A percentile compares a stretch with the other conserved stretches of the same genome.
Conservation (phyloP, 2,888 invertebrate genomes). For the Conchocele bisecta region DNA sequence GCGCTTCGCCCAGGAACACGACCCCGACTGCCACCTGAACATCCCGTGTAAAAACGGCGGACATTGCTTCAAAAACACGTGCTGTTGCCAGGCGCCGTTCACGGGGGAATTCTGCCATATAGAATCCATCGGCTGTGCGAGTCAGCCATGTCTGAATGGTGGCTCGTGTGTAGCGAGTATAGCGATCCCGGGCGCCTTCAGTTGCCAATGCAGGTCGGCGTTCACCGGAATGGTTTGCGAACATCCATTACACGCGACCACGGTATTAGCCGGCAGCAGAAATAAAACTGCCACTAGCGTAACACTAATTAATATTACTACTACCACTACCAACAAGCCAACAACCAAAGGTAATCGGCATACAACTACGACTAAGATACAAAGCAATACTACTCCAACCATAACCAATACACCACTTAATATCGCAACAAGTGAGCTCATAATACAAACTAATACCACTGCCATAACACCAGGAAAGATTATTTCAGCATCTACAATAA, state of each 20-base stretch:
- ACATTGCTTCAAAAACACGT: constrained; percentile 39
- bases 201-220: constrained; percentile 5
- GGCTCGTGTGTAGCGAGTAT: constrained; percentile 21
- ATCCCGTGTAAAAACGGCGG: constrained; percentile 56
- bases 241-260: neutral
- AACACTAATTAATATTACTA: too few relatives aligned
- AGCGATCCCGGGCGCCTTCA: neutral
- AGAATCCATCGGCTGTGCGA: constrained; percentile 47
- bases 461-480: too few relatives aligned
- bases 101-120: constrained; percentile 46
- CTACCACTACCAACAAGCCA: too few relatives aligned
- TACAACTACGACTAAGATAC: too few relatives aligned
- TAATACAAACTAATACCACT: too few relatives aligned
- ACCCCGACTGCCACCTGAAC: constrained; percentile 37
- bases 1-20: constrained; percentile 35
- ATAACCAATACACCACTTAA: too few relatives aligned
- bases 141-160: constrained; percentile 46
- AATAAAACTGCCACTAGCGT: too few relatives aligned
- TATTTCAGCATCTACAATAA: too few relatives aligned
- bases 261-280: too few relatives aligned
- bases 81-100: constrained; percentile 48
- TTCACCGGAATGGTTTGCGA: constrained; percentile 23
- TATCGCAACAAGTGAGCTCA: too few relatives aligned
- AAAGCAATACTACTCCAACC: too few relatives aligned
- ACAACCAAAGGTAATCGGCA: too few relatives aligned